Conservation (phyloP, 2,888 invertebrate species). For the Psylliodes chrysocephalus region DNA sequence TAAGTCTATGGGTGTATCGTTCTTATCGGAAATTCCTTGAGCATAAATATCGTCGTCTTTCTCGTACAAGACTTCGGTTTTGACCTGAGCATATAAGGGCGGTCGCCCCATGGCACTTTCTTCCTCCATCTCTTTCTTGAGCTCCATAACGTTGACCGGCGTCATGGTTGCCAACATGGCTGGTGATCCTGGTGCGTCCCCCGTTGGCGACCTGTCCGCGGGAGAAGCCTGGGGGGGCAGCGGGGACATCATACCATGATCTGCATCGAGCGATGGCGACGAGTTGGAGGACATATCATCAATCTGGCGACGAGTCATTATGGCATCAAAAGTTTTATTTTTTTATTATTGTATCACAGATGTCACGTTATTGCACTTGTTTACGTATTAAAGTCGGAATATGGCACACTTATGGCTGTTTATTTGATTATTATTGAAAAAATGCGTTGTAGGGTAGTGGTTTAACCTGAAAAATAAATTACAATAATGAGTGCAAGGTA, state of each 20-base stretch:
- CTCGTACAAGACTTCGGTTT: constrained; percentile 66
- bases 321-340: constrained; percentile 50
- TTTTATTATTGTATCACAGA: too few relatives aligned
- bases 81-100: constrained; percentile 69
- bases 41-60: constrained; percentile 65
- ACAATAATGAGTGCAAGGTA: constrained; percentile 5
- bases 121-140: constrained; percentile 74
- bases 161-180: constrained; percentile 88
- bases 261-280: constrained; percentile 54
- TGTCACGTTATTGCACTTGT: constrained; percentile 62
- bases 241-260: constrained; percentile 64
- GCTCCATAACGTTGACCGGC: constrained; percentile 84
- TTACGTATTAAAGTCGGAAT: constrained; percentile 56
- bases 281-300: constrained; percentile 57
- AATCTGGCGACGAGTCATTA: constrained; percentile 62
- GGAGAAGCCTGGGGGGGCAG: constrained; percentile 67
- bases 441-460: constrained; percentile 33
- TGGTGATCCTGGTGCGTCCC: constrained; percentile 73
- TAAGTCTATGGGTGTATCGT: constrained; percentile 81
- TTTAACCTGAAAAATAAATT: constrained; percentile 42
- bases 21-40: constrained; percentile 68
- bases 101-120: constrained; percentile 72
- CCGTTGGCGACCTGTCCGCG: constrained; percentile 61
- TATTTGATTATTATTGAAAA: constrained; percentile 18
- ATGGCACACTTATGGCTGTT: constrained; percentile 59